Percentiles rank a stretch among this genome's conserved stretches.
These are phyloP conservation scores for Drosophila niveifrons DNA, from an alignment of 2,888 invertebrate genomes.

Conservation along the genomic window DNA sequence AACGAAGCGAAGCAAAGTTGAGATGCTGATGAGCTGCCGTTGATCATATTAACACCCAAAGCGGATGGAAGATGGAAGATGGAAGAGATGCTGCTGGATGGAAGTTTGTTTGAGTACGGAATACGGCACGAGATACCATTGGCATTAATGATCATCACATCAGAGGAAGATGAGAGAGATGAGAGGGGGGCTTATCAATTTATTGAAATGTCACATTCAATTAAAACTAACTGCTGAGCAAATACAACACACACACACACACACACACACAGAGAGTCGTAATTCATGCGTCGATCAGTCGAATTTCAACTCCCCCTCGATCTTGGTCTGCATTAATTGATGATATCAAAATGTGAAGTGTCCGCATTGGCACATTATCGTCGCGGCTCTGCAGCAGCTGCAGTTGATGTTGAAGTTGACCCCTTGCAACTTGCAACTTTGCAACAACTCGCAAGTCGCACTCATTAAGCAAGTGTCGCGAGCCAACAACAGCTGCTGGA, in stretches of 20 bases:
- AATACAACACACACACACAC: conserved; percentile 56
- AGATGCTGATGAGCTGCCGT: conserved; percentile 80
- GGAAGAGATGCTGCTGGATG: conserved; percentile 25
- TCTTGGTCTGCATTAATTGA: conserved; percentile 71
- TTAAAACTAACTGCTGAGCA: conserved; percentile 79
- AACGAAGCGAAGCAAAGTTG: conserved; percentile 60
- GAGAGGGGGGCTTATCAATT: conserved; percentile 67
- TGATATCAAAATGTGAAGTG: conserved; percentile 74
- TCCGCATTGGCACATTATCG: conserved; percentile 77
- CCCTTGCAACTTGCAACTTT: conserved; percentile 43
- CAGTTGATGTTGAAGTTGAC: conserved; percentile 55
- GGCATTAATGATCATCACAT: conserved; percentile 43
- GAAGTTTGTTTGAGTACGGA: conserved; percentile 15
- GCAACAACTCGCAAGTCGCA: conserved; percentile 29
- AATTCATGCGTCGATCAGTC: conserved; percentile 70
- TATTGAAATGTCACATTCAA: conserved; percentile 82
- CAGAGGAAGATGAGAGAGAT: conserved; percentile 19
- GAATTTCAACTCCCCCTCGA: background rate
- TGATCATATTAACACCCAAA: conserved; percentile 75
- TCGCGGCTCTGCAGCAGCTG: conserved; percentile 42
- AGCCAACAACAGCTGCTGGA: conserved; percentile 13
- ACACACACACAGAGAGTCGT: conserved; percentile 29
- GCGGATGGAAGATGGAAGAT: conserved; percentile 24
- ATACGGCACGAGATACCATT: conserved; percentile 49
- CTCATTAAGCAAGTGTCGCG: conserved; percentile 72